Evolutionary conservation across 2,113 vertebrate genomes (phyloP), one percentile per base, ranked within the genome.

Genomic region (Dermatemys mawii): DNA sequence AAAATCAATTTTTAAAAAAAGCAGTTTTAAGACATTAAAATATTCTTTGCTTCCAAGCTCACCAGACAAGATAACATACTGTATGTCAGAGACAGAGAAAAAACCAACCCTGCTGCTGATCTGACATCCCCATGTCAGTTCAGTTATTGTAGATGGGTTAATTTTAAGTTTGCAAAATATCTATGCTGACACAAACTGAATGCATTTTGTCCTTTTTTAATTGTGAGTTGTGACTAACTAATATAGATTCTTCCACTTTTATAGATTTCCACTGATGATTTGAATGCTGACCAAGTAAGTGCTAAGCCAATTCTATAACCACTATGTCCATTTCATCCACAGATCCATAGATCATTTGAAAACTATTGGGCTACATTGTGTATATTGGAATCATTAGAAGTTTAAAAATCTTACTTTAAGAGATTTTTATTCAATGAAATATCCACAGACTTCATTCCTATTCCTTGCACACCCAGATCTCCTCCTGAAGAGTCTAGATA

Each of bases 61-160:
- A 46, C 82, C 32, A 13, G 90, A 82, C 75, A 94, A 94, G 82
- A 89, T 93, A 90, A 41, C 87, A 89, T 94, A 67, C 93, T 90
- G 86, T 88, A 87, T 76, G 44, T 14, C 27, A 6, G 13, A 76
- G 24, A 89, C 90, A 96, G 91, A 95, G 84, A 94, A 92, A 70
- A 93, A 96, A 83, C 87, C 96, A 93, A 96, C 93, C 94, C 81
- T 91, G 82, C 88, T 90, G 90, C 3, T 53, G 63, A 82, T 95
- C 93, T 93, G 85, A 80, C 84, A 94, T 84, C 78, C 88, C 93
- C 79, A 0, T 78, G 91, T 78, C 91, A 94, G 57, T 8, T 80
- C 38, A 81, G 80, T 90, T 85, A 93, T 83, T 57, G 51, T 38
- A 38, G 0, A 57, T 70, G 73, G 26, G n/a, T 89, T 84, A 89